Evolutionary conservation across 2,888 invertebrate species (phyloP), one percentile per base, ranked within the genome.

Genomic region (Linyphia triangularis): DNA sequence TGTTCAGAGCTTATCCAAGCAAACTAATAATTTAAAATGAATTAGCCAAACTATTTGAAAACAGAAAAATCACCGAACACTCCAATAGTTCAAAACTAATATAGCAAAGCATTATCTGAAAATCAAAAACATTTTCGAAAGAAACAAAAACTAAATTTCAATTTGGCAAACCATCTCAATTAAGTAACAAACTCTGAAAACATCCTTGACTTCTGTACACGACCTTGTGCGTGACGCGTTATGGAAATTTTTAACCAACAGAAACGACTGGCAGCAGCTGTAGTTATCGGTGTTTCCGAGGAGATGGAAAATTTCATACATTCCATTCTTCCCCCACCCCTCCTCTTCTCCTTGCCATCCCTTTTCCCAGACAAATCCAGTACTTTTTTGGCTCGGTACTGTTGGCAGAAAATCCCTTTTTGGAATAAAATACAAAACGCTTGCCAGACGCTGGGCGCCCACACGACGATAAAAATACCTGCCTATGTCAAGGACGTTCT

Each of bases 401-500:
- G 16, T 61, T 37, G 43, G 59, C 82, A 63, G 30, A 37, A 9
- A 72, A 63, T 61, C 24, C 28, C 43, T 51, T 67, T 40, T 59
- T 59, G 26, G n/a, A 33, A 59, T 16, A 22, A 67, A 67, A 22
- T 16, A 30, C 57, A 24, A 30, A 69, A 65, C 2, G 51, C n/a
- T 51, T 13, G 13, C 1, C 51, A 51, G 51, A 51, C 51, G 51
- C 16, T 51, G 51, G 51, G 51, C 51, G 51, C 51, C 51, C 51
- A 3, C 5, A 1, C 51, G 51, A 51, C 83, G 83, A 73, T 83
- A 83, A 73, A 83, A 83, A 83, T 83, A 83, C 73, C 83, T 83
- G 51, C 73, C 51, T 75, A 63, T 73, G 83, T 83, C 83, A 83
- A 83, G 83, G 83, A 73, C 83, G 83, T 83, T 83, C 73, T 83